Evolutionary conservation across 2,797 vertebrate species (phyloP).

Genomic region (Cossypha caffra): DNA sequence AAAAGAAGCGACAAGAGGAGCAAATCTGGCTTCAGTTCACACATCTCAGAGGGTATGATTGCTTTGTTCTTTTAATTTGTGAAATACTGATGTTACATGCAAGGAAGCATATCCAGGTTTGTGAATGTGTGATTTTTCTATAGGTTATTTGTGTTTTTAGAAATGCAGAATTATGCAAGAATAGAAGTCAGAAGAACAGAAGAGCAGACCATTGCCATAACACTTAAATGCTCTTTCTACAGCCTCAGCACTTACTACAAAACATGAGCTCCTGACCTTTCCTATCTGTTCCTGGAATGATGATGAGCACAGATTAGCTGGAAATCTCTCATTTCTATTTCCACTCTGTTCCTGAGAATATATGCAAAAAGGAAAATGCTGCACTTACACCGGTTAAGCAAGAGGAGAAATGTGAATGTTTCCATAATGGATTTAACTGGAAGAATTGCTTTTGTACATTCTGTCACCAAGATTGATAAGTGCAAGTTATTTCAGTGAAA

Average conservation of each 20-base stretch:
- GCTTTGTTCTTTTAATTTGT: not conserved
- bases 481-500: not conserved
- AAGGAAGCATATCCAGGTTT: not conserved
- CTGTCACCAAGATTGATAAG: not conserved
- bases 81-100: not conserved
- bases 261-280: not conserved
- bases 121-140: not conserved
- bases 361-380: not conserved
- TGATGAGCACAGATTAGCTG: not conserved
- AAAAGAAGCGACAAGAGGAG: not conserved
- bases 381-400: not conserved
- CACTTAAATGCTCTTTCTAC: not conserved
- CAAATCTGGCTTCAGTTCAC: not conserved
- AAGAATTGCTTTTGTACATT: not conserved
- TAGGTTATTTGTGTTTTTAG: not conserved
- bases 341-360: not conserved
- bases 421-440: not conserved
- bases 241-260: not conserved
- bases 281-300: not conserved
- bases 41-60: not conserved
- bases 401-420: not conserved
- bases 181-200: not conserved
- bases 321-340: not conserved
- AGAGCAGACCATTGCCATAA: not conserved
- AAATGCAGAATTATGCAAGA: not conserved